These are phyloP conservation scores for Meteorus colon DNA, from an alignment of 2,888 invertebrate species.

Conservation along the genomic window DNA sequence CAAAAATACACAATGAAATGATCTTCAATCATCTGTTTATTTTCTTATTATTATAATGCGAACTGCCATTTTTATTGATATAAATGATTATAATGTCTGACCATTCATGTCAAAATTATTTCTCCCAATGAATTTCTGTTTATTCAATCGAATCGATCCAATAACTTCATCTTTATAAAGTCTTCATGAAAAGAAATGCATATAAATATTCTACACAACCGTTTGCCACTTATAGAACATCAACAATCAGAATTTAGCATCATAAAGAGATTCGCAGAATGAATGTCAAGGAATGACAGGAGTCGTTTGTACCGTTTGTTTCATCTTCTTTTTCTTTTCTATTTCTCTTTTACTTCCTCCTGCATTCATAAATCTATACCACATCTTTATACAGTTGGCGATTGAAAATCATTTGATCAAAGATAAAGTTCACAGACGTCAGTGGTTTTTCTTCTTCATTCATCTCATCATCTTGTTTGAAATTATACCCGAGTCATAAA, in stretches of 20 bases:
- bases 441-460: neutral
- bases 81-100: constrained; percentile 28
- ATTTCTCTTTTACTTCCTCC: neutral
- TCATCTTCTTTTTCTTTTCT: neutral
- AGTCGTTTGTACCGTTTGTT: constrained; percentile 25
- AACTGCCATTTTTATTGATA: neutral
- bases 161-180: neutral
- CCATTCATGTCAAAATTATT: constrained; percentile 34
- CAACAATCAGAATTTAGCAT: constrained; percentile 27
- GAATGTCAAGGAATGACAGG: constrained; percentile 1
- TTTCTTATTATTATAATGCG: neutral
- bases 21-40: neutral
- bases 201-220: constrained; percentile 14
- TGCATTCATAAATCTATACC: constrained; percentile 16
- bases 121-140: constrained; percentile 35
- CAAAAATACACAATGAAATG: neutral
- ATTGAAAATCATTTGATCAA: constrained; percentile 9
- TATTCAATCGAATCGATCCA: neutral
- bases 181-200: constrained; percentile 21
- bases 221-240: constrained; percentile 21
- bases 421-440: neutral
- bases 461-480: neutral
- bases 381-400: neutral
- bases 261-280: constrained; percentile 21
- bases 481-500: neutral